Percentiles rank a stretch among this genome's conserved stretches.
These are phyloP conservation scores for Monoplex corrugatus DNA, from an alignment of 2,888 invertebrate species.

Conservation along the genomic window DNA sequence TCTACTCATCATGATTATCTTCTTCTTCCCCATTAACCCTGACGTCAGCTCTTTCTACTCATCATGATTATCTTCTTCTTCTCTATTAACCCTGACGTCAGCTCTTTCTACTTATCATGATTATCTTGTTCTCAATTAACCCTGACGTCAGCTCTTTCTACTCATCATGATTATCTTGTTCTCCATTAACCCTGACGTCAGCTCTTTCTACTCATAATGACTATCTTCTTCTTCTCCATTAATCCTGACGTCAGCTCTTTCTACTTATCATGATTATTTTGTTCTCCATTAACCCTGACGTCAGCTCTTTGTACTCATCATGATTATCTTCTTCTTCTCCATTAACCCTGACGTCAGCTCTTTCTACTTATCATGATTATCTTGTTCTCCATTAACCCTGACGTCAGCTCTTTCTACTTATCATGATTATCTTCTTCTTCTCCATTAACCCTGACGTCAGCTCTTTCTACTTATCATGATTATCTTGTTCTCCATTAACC, in stretches of 20 bases:
- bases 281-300: too few relatives aligned
- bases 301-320: neutral
- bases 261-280: neutral
- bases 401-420: neutral
- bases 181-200: too few relatives aligned
- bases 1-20: neutral
- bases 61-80: neutral
- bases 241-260: neutral
- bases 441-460: neutral
- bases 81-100: neutral
- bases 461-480: too few relatives aligned
- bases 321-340: neutral
- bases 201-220: neutral
- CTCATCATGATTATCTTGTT: neutral
- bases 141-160: neutral
- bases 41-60: too few relatives aligned
- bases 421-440: neutral
- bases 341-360: neutral
- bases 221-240: neutral
- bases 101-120: slow-evolving; percentile 10
- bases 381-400: neutral
- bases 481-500: too few relatives aligned
- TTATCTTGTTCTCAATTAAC: neutral
- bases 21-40: neutral
- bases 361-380: neutral